Evolutionary conservation across 2,888 invertebrate genomes (phyloP), one percentile per base, ranked within the genome.

Genomic region (Drosophila helvetica): DNA sequence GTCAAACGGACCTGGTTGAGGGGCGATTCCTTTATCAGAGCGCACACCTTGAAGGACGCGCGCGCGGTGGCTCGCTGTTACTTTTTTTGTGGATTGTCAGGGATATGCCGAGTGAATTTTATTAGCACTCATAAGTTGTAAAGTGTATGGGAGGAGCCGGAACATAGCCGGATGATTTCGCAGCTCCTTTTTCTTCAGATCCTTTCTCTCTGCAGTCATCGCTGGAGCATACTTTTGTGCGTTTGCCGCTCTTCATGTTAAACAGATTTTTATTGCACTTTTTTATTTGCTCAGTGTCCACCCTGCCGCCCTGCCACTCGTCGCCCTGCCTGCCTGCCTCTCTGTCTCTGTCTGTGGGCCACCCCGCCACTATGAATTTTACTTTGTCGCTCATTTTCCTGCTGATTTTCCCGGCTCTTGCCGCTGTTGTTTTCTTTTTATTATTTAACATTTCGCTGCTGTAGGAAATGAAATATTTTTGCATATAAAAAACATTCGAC

Each of bases 381-480:
- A 76, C 84, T 83, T 86, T 85, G 75, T 75, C 71, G 66, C 66
- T 73, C 74, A 69, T 78, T 69, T 60, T 65, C 60, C 54, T 72
- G 52, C 56, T 47, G 56, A 38, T 55, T 52, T 55, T 57, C 51
- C 52, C 58, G 55, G 42, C 18, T 53, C 58, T 19, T 66, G 54
- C 72, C 46, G 62, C 46, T 50, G 50, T 59, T 60, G 33, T 54
- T 58, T 55, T 55, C 63, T 59, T 75, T 80, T 80, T 88, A 78
- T 83, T 88, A 85, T 87, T 87, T 73, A 82, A 73, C 82, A 82
- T 80, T 80, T 79, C 77, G 69, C 77, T 75, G 75, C 76, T 79
- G 88, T 69, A 86, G 87, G 81, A 85, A 88, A 85, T 86, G 88
- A 88, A 86, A 84, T 86, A 85, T 85, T 86, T 88, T 85, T 88